Evolutionary conservation across 1,140 invertebrate species (phyloP), one percentile per base, ranked within the genome.

Genomic region (Drosophila azteca): DNA sequence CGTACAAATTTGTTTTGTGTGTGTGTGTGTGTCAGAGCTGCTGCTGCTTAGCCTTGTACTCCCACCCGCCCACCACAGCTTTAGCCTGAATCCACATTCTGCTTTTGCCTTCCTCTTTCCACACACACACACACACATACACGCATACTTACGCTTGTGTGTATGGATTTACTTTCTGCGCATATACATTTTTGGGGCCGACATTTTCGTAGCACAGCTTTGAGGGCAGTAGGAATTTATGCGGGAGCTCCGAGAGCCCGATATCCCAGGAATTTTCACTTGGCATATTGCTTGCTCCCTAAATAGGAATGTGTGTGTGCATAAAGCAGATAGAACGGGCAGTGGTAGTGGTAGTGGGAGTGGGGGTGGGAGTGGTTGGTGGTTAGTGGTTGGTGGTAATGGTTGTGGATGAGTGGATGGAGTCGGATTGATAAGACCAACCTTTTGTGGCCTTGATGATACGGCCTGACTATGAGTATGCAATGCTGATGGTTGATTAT

Each of bases 1-100:
- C 72, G 77, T 75, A 77, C 69, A 76, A 55, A 51, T 62, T 71
- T 15, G 49, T 50, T 45, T 54, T 45, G 51, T 44, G 24, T 67
- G 46, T 69, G 65, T 61, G 67, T 76, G 62, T 76, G 29, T 81
- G 66, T 55, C 52, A 64, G 46, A 67, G 60, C 31, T 48, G 50
- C 80, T 83, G 78, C 79, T 83, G 78, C 72, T 80, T 84, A 82
- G 81, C 82, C 83, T 82, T 87, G 79, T 61, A 58, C 70, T 58
- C 69, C 60, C 55, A 59, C 62, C 26, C 45, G 0, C 26, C 7
- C 31, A 9, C 2, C 22, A 11, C 35, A 11, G 11, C 35, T 11
- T 13, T 11, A 39, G 5, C 11, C 35, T 13, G 35, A 39, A 39
- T 39, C 35, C 35, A 39, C 35, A 13, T 39, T 39, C 35, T 13